Conservation (phyloP, 2,888 invertebrate species). For the Iphiclides podalirius region DNA sequence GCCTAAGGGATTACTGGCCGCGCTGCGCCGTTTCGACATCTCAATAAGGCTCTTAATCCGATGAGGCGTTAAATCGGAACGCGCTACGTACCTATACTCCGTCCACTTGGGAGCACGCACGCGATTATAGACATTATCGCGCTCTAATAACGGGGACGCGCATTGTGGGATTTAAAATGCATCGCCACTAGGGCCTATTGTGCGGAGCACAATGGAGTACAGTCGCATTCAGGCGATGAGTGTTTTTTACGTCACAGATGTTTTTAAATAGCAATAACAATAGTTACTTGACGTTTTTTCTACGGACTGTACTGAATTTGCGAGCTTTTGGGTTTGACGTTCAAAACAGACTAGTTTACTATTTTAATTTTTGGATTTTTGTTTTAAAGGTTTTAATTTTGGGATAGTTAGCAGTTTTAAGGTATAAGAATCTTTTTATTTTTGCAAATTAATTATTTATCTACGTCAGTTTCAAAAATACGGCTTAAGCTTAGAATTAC, state of each 20-base stretch:
- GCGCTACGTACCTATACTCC: too few species aligned
- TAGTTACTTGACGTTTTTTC: not conserved
- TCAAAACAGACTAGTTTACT: too few species aligned
- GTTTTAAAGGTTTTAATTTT: too few species aligned
- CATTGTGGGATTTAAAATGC: conserved; percentile 17
- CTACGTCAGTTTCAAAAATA: too few species aligned
- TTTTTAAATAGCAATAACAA: conserved; percentile 6
- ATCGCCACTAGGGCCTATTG: conserved; percentile 19
- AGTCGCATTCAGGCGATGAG: conserved; percentile 8
- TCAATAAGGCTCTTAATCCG: conserved; percentile 30
- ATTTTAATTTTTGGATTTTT: too few species aligned
- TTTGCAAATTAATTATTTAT: too few species aligned
- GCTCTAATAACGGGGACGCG: conserved; percentile 14
- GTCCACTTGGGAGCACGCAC: conserved; percentile 9
- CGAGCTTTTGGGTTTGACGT: too few species aligned
- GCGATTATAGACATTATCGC: conserved; percentile 21
- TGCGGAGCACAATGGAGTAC: conserved; percentile 10
- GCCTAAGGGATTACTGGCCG: too few species aligned
- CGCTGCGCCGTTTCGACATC: conserved; percentile 21
- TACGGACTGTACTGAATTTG: too few species aligned
- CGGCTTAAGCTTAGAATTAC: too few species aligned
- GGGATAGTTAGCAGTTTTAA: too few species aligned
- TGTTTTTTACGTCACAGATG: conserved; percentile 21
- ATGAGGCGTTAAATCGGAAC: conserved; percentile 33
- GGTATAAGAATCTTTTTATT: too few species aligned